phyloP scores from a whole-genome alignment of 2,113 vertebrate genomes.

The Grammomys surdaster region DNA sequence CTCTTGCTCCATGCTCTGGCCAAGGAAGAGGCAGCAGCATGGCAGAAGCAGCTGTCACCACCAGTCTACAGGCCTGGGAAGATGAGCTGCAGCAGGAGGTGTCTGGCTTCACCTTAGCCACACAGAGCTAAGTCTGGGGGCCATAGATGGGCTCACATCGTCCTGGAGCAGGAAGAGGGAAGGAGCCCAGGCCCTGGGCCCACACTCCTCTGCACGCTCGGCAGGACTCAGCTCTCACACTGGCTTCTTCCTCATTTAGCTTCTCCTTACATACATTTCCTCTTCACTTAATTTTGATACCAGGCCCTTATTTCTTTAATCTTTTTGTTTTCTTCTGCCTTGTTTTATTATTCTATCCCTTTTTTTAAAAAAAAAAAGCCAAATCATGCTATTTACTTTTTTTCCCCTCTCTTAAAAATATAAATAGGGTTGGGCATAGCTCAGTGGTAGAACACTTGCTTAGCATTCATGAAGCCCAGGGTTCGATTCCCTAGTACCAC shows the following conservation, averaged over 20 bases:
- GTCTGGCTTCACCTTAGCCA: not conserved
- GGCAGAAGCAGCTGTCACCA: not conserved
- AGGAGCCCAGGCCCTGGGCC: not conserved
- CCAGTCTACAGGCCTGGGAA: not conserved
- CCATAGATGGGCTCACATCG: not conserved
- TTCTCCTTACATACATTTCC: not conserved
- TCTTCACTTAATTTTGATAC: not conserved
- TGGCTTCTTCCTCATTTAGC: not conserved
- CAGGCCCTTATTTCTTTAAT: not conserved
- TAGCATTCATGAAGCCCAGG: not conserved
- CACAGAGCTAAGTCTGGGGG: not conserved
- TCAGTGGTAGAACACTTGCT: not conserved
- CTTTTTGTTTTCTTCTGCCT: not conserved
- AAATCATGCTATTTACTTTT: slow-evolving; percentile 19
- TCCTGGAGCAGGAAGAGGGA: not conserved
- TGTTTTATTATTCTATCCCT: not conserved
- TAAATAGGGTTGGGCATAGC: not conserved
- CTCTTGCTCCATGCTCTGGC: not conserved
- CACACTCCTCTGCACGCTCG: accelerated
- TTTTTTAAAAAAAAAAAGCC: not conserved
- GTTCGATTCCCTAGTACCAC: not conserved
- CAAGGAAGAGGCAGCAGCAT: not conserved
- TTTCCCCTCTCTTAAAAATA: not conserved
- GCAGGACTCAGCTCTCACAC: not conserved
- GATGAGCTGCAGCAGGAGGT: too few species aligned